Evolutionary conservation across 2,797 vertebrate species (phyloP), one percentile per base, ranked within the genome.

Genomic region (Etheostoma perlongum): DNA sequence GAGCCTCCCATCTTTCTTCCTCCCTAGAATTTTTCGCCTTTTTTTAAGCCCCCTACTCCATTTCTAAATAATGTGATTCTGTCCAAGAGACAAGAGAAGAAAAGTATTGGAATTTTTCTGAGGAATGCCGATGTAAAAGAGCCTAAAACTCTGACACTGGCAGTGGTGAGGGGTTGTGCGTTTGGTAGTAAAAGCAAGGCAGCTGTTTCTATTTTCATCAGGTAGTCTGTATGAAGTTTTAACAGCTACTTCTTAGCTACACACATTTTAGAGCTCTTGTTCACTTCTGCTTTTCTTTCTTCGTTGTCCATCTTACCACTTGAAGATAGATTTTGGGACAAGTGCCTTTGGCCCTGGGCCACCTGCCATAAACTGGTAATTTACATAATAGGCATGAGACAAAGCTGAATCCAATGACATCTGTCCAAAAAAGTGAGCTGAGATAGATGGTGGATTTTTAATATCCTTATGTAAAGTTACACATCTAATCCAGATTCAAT

Each of bases 51-150:
- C 87, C 88, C 90, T 88, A 87, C 91, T 93, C 90, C 85, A 90
- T 93, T 93, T 95, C 90, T 93, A 95, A 95, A 95, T 93, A 91
- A 89, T 79, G 72, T 52, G 64, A 89, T 90, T 91, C 83, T 88
- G 89, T 88, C 84, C 49, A n/a, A 79, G 88, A 91, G 86, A 91
- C 89, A 87, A 90, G 83, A 58, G 82, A 87, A 91, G 84, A 89
- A 89, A 91, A 85, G 86, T 89, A 62, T 79, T 79, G 85, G 86
- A 89, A 90, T 94, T 91, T 90, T 84, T 62, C 64, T 78, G 27
- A 55, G 79, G 89, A 90, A 89, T 84, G 85, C 79, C 16, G 72
- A 92, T 47, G 71, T 77, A 66, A 91, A 78, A 83, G 73, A 86
- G 91, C 46, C 49, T 59, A 16, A 81, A 83, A 88, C 82, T 91